Conservation (phyloP, 2,113 vertebrate species). For the Sardina pilchardus region DNA sequence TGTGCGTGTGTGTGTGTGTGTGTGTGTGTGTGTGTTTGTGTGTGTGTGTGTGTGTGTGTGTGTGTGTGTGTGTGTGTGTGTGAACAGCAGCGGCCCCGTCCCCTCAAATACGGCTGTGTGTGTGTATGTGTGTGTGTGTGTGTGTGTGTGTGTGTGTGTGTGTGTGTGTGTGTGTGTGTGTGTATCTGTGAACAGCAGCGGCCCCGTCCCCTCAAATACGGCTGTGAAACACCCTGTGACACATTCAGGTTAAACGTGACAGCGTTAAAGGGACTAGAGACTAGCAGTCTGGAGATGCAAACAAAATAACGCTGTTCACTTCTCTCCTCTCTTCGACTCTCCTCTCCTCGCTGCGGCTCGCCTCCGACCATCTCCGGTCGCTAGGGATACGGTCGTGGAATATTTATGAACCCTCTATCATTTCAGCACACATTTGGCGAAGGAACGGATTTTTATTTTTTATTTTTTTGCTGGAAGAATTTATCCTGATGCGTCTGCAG, state of each 20-base stretch:
- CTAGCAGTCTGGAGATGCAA: not conserved
- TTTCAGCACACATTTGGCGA: slow-evolving; percentile 15
- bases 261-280: not conserved
- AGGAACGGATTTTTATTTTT: not conserved
- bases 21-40: too few species aligned
- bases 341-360: not conserved
- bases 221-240: not conserved
- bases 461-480: slow-evolving; percentile 19
- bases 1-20: too few species aligned
- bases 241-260: not conserved
- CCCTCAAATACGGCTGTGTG: too few species aligned
- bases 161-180: too few species aligned
- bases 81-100: too few species aligned
- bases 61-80: too few species aligned
- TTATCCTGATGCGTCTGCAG: slow-evolving; percentile 30
- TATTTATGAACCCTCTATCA: slow-evolving; percentile 12
- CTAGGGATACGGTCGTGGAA: not conserved
- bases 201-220: not conserved
- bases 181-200: not conserved
- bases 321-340: not conserved
- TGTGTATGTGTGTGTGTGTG: too few species aligned
- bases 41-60: too few species aligned
- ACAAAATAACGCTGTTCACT: not conserved
- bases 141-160: too few species aligned
- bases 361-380: not conserved